Evolutionary conservation across 1,140 invertebrate genomes (phyloP), one percentile per base, ranked within the genome.

Genomic region (Monomorium pharaonis): DNA sequence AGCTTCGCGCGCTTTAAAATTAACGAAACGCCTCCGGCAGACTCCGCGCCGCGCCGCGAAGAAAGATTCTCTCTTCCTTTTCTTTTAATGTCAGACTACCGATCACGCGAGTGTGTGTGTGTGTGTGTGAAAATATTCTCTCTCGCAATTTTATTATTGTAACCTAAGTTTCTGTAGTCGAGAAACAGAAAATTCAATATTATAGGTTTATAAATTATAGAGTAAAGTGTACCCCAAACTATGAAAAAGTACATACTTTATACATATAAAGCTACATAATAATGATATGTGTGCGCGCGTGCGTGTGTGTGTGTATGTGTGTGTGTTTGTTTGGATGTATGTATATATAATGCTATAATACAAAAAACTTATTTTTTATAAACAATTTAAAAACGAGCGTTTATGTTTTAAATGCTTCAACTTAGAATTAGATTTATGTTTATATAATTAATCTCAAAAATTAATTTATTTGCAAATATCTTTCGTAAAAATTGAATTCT

Each of bases 1-100:
- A 42, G 37, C 4, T n/a, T 76, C 58, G 63, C 67, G 56, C 72
- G 78, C 24, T 1, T 86, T 86, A 30, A 86, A 89, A 86, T 89
- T 88, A 76, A 75, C 58, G 81, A 84, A 84, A 76, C 74, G 74
- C 47, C 74, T 42, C 44, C 72, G 10, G 37, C 42, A 84, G 49
- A n/a, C 49, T 21, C 12, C 49, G 16, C 49, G 16, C 12, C 49
- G 16, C 49, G 16, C 0, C 14, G 27, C 37, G 14, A 6, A 72
- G 37, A 74, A 58, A 74, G 37, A 83, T 54, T 49, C 49, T 80
- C 33, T 47, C 63, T 60, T 44, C 2, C 37, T 72, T 83, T 58
- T 72, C 67, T 83, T 47, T 83, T 72, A 83, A 58, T 14, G 3
- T 74, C 51, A 72, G 51, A 72, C 18, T 81, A 14, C 30, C 4